Percentiles rank a stretch among this genome's conserved stretches.
These are phyloP conservation scores for Astur gentilis DNA, from an alignment of 2,113 vertebrate genomes.

Conservation along the genomic window DNA sequence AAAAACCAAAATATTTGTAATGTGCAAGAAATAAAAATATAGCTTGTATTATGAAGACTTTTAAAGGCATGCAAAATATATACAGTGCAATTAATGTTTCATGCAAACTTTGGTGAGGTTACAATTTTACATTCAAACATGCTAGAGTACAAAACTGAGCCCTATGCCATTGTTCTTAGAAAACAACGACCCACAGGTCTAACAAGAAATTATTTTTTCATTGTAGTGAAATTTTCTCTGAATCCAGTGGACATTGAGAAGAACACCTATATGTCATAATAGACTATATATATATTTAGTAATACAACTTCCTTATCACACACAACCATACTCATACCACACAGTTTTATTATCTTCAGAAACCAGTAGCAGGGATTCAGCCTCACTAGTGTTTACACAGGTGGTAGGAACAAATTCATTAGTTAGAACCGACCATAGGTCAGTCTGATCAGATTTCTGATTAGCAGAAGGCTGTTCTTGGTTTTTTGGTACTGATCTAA, in stretches of 20 bases:
- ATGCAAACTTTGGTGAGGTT: conserved; percentile 72
- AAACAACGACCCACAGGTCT: neutral
- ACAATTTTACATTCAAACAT: conserved; percentile 66
- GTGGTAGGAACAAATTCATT: conserved; percentile 20
- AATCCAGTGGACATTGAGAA: neutral
- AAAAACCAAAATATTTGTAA: conserved; percentile 12
- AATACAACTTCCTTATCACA: conserved; percentile 70
- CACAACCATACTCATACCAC: conserved; percentile 98
- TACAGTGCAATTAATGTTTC: conserved; percentile 70
- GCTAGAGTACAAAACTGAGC: conserved; percentile 30
- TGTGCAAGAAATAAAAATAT: conserved; percentile 42
- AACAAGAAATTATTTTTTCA: neutral
- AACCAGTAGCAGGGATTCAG: conserved; percentile 71
- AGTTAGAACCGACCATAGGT: neutral
- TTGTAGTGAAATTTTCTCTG: neutral
- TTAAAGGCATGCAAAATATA: conserved; percentile 71
- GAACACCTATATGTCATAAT: neutral
- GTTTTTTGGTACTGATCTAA: conserved; percentile 41
- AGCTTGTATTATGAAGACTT: conserved; percentile 43
- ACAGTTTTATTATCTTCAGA: conserved; percentile 90
- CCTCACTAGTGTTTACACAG: conserved; percentile 44
- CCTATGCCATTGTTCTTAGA: neutral
- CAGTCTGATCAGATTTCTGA: conserved; percentile 23
- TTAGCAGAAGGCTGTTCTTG: conserved; percentile 38
- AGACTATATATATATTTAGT: neutral